phyloP scores from a whole-genome alignment of 2,888 invertebrate species.

The Drosophila meridionalis region DNA sequence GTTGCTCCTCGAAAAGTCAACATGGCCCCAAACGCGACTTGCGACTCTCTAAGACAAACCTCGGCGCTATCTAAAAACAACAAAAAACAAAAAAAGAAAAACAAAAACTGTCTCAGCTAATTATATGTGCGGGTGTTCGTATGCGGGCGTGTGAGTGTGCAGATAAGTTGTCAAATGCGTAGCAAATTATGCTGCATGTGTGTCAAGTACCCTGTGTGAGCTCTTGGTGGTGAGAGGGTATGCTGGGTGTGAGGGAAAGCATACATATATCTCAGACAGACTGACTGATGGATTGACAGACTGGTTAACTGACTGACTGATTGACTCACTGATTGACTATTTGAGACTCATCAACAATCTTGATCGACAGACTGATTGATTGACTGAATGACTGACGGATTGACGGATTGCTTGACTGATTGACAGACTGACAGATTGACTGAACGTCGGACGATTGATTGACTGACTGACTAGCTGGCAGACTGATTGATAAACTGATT shows the following conservation, averaged over 20 bases:
- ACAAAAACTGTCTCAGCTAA: conserved; percentile 47
- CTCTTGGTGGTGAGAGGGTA: background rate
- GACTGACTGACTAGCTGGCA: background rate
- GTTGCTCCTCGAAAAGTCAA: conserved; percentile 63
- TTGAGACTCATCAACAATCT: too few species aligned
- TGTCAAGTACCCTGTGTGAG: background rate
- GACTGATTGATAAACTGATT: background rate
- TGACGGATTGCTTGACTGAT: background rate
- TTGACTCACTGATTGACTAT: background rate
- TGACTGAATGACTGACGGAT: background rate
- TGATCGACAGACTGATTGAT: background rate
- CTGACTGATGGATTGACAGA: background rate
- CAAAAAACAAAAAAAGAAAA: background rate
- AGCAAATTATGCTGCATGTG: conserved; percentile 40
- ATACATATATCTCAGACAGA: background rate
- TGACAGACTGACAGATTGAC: background rate
- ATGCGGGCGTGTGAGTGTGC: conserved; percentile 16
- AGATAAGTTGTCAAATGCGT: conserved; percentile 55
- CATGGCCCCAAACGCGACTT: conserved; percentile 36
- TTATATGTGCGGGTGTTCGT: conserved; percentile 45
- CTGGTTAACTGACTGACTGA: background rate
- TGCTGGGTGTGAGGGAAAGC: background rate
- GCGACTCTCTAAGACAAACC: conserved; percentile 15
- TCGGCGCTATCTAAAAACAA: conserved; percentile 4
- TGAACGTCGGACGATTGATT: background rate